Evolutionary conservation across 2,797 vertebrate species (phyloP), one percentile per base, ranked within the genome.

Genomic region (Moxostoma hubbsi): DNA sequence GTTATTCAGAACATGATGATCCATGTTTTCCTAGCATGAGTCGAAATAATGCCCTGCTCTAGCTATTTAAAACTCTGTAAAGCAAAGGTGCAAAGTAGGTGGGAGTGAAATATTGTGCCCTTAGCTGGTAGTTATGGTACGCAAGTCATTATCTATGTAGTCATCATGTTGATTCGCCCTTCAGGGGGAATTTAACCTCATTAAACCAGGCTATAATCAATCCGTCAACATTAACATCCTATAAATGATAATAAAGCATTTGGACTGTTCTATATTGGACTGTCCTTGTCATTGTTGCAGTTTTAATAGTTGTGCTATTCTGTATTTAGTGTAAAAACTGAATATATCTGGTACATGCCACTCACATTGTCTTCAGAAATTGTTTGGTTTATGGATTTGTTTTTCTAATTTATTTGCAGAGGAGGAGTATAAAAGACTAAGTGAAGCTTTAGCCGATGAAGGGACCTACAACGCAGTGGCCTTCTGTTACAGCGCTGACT

Each of bases 391-490:
- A 11, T 73, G 50, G 47, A 55, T 65, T 36, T 49, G 9, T 79
- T 77, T 55, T 65, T 11, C 51, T 50, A 50, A 92, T 89, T 91
- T 86, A 87, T 43, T 90, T 90, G 80, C 96, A 99, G 98, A 99
- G 94, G 98, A 99, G 90, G 98, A 99, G 93, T 99, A 99, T 90
- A 99, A 98, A 88, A 95, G 98, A 68, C 90, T 99, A 89, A 99
- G 96, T 46, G 97, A 98, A 89, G 97, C 97, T 36, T 90, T 99
- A 82, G 98, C 98, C 0, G 98, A 99, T 81, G 98, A 99, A 87
- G 97, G 98, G 50, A 88, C 92, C 83, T 99, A 98, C 85, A 97
- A 93, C 13, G 95, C 97, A 0, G 97, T 99, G 90, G 97, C 95
- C 36, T 98, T 98, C 89, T 94, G 94, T 43, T 99, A 99, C 78